Evolutionary conservation across 2,113 vertebrate species (phyloP), one percentile per base, ranked within the genome.

Genomic region (Stegostoma tigrinum): DNA sequence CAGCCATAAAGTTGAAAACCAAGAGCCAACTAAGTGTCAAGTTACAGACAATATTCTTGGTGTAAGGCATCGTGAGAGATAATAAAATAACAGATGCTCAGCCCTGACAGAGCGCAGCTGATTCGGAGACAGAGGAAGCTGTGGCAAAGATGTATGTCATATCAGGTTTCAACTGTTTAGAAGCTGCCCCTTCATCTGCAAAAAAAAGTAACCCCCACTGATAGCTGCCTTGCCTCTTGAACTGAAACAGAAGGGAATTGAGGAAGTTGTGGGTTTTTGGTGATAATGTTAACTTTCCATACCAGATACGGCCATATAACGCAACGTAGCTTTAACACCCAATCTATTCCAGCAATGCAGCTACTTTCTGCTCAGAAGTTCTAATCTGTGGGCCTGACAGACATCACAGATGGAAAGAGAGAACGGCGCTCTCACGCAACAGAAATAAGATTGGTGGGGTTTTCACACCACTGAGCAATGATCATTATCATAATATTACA

Each of bases 211-310:
- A 61, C 10, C 52, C 14, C 91, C 38, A 48, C 91, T 48, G 42
- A 94, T 94, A 70, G 30, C 42, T 23, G 34, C 21, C 21, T 68
- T 68, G 66, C 38, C n/a, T 94, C 38, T 94, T 5, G 64, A 90
- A 24, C 38, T 94, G 21, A 45, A 45, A 42, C 42, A 19, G 34
- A 93, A 27, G 24, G 52, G 34, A 38, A 30, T 15, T 30, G 67
- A 70, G 93, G 93, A 94, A 94, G 66, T 67, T 94, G 64, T 94
- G 66, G 64, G 93, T 70, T 94, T 68, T 94, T 67, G 21, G 66
- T 14, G 66, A 3, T 27, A 48, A 95, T 72, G 42, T 19, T 72
- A 42, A 95, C 48, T 75, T 75, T 72, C 68, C 68, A 95, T 30
- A 5, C 38, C 24, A 95, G 27, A 19, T 52, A 95, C 2, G 42